Conservation (phyloP, 2,888 invertebrate genomes). For the Temnothorax unifasciatus region DNA sequence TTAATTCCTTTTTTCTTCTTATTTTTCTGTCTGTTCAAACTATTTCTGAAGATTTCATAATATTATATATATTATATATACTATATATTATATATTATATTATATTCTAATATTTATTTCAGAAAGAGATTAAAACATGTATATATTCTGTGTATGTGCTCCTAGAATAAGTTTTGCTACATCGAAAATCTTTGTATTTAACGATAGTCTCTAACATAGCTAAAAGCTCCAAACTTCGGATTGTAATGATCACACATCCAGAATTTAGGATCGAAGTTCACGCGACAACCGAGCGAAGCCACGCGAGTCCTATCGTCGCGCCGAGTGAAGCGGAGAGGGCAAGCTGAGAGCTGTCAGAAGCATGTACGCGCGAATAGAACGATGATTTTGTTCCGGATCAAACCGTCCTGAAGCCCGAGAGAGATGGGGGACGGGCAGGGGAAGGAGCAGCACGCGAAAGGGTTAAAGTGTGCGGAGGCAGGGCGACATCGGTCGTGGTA, state of each 20-base stretch:
- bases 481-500: constrained; percentile 69
- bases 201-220: not conserved
- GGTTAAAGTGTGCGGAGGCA: constrained; percentile 72
- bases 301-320: constrained; percentile 37
- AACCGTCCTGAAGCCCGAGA: constrained; percentile 71
- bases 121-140: not conserved
- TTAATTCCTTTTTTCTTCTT: constrained; percentile 42
- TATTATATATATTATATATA: not conserved
- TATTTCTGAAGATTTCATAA: constrained; percentile 68
- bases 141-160: not conserved
- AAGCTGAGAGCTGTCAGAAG: constrained; percentile 74
- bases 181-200: not conserved
- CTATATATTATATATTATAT: no score
- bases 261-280: constrained; percentile 56
- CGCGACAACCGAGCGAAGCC: constrained; percentile 28
- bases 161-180: not conserved
- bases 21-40: constrained; percentile 72
- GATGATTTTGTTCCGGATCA: constrained; percentile 80
- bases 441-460: constrained; percentile 65
- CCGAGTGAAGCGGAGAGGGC: constrained; percentile 35
- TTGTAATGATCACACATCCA: constrained; percentile 5
- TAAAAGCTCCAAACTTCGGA: not conserved
- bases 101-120: not conserved
- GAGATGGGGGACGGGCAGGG: constrained; percentile 53
- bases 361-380: constrained; percentile 78